Percentiles rank a stretch among this genome's conserved stretches.
Conservation (phyloP, 2,113 vertebrate species). For the Siniperca chuatsi region DNA sequence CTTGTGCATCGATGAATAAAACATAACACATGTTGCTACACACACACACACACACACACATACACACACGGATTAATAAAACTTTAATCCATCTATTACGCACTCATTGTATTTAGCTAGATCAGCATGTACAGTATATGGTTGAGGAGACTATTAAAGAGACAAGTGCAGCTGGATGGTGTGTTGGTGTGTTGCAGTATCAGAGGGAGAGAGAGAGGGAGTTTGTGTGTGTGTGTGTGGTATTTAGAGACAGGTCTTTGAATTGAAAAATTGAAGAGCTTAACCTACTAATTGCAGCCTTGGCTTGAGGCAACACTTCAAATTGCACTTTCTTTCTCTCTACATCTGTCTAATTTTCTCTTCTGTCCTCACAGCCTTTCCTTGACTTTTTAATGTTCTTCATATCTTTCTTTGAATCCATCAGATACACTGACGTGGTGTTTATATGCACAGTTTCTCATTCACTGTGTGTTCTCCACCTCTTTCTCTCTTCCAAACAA, state of each 20-base stretch:
- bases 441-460: not conserved
- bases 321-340: constrained; percentile 33
- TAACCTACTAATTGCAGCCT: constrained; percentile 64
- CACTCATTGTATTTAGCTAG: constrained; percentile 27
- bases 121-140: constrained; percentile 41
- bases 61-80: constrained; percentile 44
- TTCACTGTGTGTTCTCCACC: not conserved
- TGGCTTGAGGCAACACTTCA: constrained; percentile 49
- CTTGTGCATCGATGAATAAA: constrained; percentile 52
- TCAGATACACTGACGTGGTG: not conserved
- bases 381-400: not conserved
- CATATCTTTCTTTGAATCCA: not conserved
- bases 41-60: constrained; percentile 6
- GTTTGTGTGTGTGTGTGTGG: not conserved
- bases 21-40: constrained; percentile 34
- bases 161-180: constrained; percentile 16
- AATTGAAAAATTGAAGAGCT: constrained; percentile 58
- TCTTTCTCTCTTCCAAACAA: constrained; percentile 12
- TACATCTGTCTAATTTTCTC: constrained; percentile 29
- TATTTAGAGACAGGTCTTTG: constrained; percentile 36
- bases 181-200: constrained; percentile 26
- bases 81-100: constrained; percentile 45
- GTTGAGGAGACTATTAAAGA: constrained; percentile 24
- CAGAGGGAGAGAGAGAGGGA: not conserved
- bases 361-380: not conserved